These are phyloP conservation scores for Nomada ruficornis DNA, from an alignment of 2,888 invertebrate species.

Conservation along the genomic window DNA sequence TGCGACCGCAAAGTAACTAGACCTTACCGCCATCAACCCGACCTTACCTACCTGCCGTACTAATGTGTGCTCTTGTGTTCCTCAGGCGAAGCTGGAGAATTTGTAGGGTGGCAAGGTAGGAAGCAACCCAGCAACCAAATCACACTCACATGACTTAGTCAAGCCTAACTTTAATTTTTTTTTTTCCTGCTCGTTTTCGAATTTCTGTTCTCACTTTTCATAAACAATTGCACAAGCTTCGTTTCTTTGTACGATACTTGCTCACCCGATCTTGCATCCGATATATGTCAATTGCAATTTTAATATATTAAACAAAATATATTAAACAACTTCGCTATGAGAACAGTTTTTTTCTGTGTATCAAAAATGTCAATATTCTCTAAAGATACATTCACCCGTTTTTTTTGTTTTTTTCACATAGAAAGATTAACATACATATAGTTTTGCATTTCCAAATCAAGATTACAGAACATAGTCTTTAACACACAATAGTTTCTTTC, in stretches of 20 bases:
- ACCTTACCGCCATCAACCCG: slow-evolving; percentile 83
- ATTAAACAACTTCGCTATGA: slow-evolving; percentile 22
- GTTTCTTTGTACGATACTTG: slow-evolving; percentile 67
- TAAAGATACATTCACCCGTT: background rate
- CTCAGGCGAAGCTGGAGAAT: slow-evolving; percentile 91
- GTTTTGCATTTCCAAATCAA: background rate
- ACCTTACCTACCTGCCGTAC: slow-evolving; percentile 84
- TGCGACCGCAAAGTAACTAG: slow-evolving; percentile 83
- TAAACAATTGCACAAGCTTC: slow-evolving; percentile 71
- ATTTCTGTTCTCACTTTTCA: slow-evolving; percentile 62
- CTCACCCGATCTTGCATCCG: slow-evolving; percentile 65
- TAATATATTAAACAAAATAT: slow-evolving; percentile 35
- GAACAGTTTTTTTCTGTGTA: slow-evolving; percentile 17
- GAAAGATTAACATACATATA: slow-evolving; percentile 10
- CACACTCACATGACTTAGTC: slow-evolving; percentile 84
- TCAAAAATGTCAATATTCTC: background rate
- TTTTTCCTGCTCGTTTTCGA: slow-evolving; percentile 68
- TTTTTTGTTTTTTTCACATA: background rate
- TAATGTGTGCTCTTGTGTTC: slow-evolving; percentile 87
- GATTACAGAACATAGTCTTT: background rate
- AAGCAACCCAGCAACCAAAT: slow-evolving; percentile 86
- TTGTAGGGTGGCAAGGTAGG: slow-evolving; percentile 92
- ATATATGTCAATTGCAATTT: slow-evolving; percentile 62
- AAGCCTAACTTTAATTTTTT: slow-evolving; percentile 80
- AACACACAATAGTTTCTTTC: slow-evolving; percentile 17